Conservation (phyloP, 2,888 invertebrate species). For the Drosophila testacea region DNA sequence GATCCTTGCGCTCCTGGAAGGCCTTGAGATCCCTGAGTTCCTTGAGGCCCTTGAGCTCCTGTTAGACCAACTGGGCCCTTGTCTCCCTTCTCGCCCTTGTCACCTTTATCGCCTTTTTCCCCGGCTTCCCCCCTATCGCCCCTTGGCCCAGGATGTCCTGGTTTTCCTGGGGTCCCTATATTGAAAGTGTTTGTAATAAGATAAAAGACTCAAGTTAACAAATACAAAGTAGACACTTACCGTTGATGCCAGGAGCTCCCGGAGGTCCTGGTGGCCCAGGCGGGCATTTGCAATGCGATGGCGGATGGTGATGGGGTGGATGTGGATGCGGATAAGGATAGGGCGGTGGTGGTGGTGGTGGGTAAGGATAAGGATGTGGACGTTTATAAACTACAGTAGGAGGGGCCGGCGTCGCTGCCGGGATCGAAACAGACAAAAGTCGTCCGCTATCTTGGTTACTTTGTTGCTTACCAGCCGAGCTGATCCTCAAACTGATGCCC, state of each 20-base stretch:
- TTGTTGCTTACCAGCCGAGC: slow-evolving; percentile 6
- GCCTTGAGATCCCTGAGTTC: slow-evolving; percentile 42
- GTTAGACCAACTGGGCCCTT: slow-evolving; percentile 29
- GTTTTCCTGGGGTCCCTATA: slow-evolving; percentile 31
- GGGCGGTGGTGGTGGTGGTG: slow-evolving; percentile 23
- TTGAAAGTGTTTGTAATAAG: not conserved
- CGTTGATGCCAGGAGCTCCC: slow-evolving; percentile 27
- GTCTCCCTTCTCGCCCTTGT: slow-evolving; percentile 11
- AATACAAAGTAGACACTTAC: not conserved
- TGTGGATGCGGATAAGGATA: slow-evolving; percentile 26
- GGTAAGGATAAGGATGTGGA: slow-evolving; percentile 21
- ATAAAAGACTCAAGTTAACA: no score
- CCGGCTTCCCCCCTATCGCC: slow-evolving; percentile 39
- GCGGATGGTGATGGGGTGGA: slow-evolving; percentile 17
- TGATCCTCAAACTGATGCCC: slow-evolving; percentile 23
- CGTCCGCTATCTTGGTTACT: slow-evolving; percentile 9
- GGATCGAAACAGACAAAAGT: slow-evolving; percentile 29
- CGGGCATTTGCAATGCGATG: slow-evolving; percentile 38
- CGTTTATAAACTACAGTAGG: slow-evolving; percentile 40
- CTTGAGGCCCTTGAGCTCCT: slow-evolving; percentile 33
- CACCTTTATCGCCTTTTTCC: slow-evolving; percentile 36
- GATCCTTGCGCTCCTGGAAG: slow-evolving; percentile 30
- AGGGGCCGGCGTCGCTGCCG: slow-evolving; percentile 28
- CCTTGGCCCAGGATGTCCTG: slow-evolving; percentile 30
- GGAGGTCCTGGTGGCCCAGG: slow-evolving; percentile 50